Evolutionary conservation across 2,113 vertebrate genomes (phyloP).

Genomic region (Oreochromis aureus): DNA sequence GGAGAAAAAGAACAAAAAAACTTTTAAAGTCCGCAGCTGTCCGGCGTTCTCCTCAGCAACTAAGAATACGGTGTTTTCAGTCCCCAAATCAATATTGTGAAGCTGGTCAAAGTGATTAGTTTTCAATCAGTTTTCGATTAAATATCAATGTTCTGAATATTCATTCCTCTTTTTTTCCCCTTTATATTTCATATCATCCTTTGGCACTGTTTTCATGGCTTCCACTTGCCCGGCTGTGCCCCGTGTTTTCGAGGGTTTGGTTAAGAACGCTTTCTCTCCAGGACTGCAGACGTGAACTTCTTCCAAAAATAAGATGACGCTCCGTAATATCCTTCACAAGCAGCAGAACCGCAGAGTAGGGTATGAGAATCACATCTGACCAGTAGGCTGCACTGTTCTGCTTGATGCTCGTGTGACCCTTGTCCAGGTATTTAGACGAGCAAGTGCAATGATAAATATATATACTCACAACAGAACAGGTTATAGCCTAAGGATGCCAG

Average conservation of each 20-base stretch:
- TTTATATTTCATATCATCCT: neutral
- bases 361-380: neutral
- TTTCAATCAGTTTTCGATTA: neutral
- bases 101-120: neutral
- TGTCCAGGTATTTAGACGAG: neutral
- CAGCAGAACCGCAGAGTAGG: neutral
- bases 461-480: neutral
- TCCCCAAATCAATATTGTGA: neutral
- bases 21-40: constrained; percentile 1
- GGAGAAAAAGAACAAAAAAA: neutral
- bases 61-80: neutral
- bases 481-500: constrained; percentile 26
- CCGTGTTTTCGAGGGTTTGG: neutral
- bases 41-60: neutral
- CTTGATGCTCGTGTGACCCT: neutral
- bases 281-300: neutral
- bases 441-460: neutral
- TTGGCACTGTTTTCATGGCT: constrained; percentile 10
- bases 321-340: neutral
- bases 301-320: neutral
- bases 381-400: neutral
- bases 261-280: constrained; percentile 9
- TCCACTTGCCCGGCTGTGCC: neutral
- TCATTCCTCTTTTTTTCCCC: neutral
- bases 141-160: neutral